These are phyloP conservation scores for Coptodon bakossiorum DNA, from an alignment of 2,113 vertebrate species.

Conservation along the genomic window DNA sequence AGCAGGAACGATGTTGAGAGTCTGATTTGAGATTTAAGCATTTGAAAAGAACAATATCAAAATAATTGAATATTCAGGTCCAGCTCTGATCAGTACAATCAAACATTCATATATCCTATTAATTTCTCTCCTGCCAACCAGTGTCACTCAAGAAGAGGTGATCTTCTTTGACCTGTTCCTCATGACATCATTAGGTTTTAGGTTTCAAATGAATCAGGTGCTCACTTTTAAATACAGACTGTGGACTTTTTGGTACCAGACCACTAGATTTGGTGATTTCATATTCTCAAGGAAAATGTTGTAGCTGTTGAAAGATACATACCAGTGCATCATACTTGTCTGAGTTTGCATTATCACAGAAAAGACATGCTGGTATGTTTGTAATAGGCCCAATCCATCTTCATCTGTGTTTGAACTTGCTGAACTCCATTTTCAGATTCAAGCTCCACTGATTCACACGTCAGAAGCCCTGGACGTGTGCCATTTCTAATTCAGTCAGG, in stretches of 20 bases:
- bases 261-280: conserved; percentile 2
- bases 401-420: conserved; percentile 64
- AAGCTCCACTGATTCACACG: conserved; percentile 46
- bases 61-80: neutral
- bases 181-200: conserved; percentile 8
- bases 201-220: neutral
- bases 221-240: neutral
- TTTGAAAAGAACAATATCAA: neutral
- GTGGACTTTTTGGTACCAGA: neutral
- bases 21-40: neutral
- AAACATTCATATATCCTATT: neutral
- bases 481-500: conserved; percentile 56
- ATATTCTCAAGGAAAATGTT: conserved; percentile 5
- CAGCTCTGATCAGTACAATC: neutral
- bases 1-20: neutral
- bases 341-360: conserved; percentile 17
- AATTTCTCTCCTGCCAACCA: neutral
- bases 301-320: conserved; percentile 19
- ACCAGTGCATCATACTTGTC: conserved; percentile 16
- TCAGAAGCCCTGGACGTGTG: conserved; percentile 46
- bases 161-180: neutral
- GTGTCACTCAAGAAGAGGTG: neutral
- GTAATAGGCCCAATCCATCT: conserved; percentile 48
- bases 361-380: conserved; percentile 27
- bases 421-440: conserved; percentile 55